These are phyloP conservation scores for Tamandua tetradactyla DNA, from an alignment of 2,797 vertebrate genomes.

Conservation along the genomic window DNA sequence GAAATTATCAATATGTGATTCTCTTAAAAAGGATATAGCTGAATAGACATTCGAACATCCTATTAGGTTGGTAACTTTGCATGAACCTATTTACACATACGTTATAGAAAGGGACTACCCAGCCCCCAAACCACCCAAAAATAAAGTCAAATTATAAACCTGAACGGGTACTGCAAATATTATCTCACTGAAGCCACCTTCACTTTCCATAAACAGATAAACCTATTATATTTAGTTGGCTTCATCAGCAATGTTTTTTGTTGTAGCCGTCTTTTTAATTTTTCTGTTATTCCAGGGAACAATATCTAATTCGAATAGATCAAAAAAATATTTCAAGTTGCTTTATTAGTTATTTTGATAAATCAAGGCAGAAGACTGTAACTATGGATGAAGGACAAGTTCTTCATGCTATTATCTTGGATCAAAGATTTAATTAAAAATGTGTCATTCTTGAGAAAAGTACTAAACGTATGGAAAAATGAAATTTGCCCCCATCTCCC, in stretches of 20 bases:
- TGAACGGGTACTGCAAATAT: not conserved
- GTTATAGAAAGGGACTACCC: not conserved
- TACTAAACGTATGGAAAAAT: conserved; percentile 24
- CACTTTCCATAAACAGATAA: conserved; percentile 4
- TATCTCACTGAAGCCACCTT: not conserved
- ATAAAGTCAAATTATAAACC: conserved; percentile 41
- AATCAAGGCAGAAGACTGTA: not conserved
- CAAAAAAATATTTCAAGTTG: conserved; percentile 8
- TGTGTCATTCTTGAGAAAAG: conserved; percentile 35
- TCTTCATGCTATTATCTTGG: conserved; percentile 12
- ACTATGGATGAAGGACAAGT: conserved; percentile 44
- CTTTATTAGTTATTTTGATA: conserved; percentile 49
- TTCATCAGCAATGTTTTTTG: not conserved
- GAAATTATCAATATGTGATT: not conserved
- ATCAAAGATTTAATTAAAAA: conserved; percentile 64
- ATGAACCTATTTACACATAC: conserved; percentile 21
- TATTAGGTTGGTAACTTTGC: not conserved
- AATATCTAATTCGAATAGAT: not conserved
- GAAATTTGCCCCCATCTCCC: not conserved
- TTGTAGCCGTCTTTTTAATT: not conserved
- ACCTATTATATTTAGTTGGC: not conserved
- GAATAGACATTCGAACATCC: not conserved
- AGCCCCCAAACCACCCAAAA: not conserved
- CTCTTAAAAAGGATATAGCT: conserved; percentile 2
- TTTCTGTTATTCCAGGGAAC: conserved; percentile 26